phyloP scores from a whole-genome alignment of 2,113 vertebrate genomes.

The Anoplopoma fimbria region DNA sequence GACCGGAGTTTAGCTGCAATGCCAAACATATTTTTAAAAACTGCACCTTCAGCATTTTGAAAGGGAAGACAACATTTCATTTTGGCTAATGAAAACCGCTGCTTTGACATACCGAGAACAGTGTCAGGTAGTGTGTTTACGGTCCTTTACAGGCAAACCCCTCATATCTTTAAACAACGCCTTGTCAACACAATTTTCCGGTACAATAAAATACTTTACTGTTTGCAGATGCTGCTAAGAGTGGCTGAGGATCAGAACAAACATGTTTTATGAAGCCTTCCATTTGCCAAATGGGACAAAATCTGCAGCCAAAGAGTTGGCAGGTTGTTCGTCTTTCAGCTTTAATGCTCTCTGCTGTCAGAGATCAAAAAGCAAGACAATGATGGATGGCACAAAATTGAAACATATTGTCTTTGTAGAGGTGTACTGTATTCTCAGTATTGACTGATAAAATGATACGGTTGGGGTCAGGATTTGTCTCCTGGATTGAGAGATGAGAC shows the following conservation, averaged over 20 bases:
- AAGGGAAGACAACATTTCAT: background rate
- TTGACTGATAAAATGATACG: background rate
- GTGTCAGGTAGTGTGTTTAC: background rate
- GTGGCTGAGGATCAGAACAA: background rate
- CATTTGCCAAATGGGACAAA: background rate
- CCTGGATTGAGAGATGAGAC: background rate
- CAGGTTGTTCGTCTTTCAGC: background rate
- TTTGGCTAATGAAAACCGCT: background rate
- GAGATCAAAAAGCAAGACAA: background rate
- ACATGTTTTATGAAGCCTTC: background rate
- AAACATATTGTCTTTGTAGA: background rate
- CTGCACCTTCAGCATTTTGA: background rate
- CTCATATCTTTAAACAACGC: background rate
- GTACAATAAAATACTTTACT: background rate
- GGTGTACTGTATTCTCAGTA: background rate
- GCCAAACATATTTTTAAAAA: background rate
- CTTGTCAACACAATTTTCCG: constrained; percentile 1
- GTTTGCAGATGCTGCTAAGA: background rate
- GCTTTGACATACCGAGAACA: background rate
- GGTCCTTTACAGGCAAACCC: background rate
- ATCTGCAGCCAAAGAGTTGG: background rate
- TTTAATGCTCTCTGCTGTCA: background rate
- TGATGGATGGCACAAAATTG: background rate
- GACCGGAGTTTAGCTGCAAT: background rate
- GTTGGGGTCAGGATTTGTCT: constrained; percentile 2